These are phyloP conservation scores for Loxodonta africana DNA, from an alignment of 2,113 vertebrate genomes.

Conservation along the genomic window DNA sequence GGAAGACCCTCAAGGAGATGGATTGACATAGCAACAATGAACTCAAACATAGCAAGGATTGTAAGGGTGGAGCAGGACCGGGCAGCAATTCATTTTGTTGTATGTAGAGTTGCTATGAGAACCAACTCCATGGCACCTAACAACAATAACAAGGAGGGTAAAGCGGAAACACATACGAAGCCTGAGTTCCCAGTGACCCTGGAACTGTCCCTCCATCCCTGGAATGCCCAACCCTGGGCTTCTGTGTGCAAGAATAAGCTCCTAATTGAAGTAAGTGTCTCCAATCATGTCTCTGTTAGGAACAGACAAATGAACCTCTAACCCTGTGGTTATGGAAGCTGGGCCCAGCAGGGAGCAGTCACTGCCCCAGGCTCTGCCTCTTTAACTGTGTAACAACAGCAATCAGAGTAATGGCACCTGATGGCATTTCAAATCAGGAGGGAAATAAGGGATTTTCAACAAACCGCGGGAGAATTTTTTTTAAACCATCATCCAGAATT, in stretches of 20 bases:
- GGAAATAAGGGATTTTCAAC: slow-evolving; percentile 29
- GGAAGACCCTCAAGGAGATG: too few species aligned
- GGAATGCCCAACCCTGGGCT: not conserved
- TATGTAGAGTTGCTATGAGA: too few species aligned
- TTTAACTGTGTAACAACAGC: not conserved
- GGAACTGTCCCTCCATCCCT: not conserved
- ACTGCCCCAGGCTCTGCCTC: not conserved
- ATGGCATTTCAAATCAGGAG: not conserved
- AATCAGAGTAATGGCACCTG: not conserved
- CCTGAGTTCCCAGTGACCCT: not conserved
- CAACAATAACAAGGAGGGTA: too few species aligned
- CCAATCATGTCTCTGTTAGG: not conserved
- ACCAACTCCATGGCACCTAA: too few species aligned
- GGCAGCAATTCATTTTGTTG: too few species aligned
- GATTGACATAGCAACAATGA: too few species aligned
- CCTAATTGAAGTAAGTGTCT: not conserved
- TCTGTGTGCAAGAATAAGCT: not conserved
- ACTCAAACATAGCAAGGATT: too few species aligned
- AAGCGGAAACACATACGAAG: not conserved
- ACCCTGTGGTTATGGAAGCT: not conserved
- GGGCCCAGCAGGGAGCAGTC: not conserved
- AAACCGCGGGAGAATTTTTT: not conserved
- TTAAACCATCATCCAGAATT: slow-evolving; percentile 28
- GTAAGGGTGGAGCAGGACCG: too few species aligned
- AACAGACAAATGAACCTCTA: not conserved